Conservation (phyloP, 2,888 invertebrate species). For the Cantharis nigra region DNA sequence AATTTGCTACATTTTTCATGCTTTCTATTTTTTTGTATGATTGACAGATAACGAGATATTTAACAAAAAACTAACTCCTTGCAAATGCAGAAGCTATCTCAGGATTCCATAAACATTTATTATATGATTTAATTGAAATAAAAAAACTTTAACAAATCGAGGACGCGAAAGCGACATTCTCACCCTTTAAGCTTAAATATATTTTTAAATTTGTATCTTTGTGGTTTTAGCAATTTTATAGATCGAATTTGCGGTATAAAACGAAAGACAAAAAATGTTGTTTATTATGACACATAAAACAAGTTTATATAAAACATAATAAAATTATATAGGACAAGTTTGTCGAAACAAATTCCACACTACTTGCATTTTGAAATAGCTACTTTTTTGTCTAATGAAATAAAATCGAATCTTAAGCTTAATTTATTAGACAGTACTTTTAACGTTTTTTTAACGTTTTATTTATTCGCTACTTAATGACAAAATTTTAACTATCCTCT, state of each 20-base stretch:
- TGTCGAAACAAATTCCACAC: not conserved
- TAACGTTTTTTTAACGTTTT: not conserved
- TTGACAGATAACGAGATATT: not conserved
- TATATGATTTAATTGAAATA: not conserved
- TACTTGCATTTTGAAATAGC: not conserved
- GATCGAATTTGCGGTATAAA: not conserved
- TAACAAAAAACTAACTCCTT: not conserved
- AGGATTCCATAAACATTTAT: not conserved
- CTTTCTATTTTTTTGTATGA: not conserved
- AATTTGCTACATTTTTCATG: not conserved
- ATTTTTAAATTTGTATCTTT: not conserved
- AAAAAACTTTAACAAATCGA: not conserved
- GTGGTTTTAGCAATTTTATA: not conserved
- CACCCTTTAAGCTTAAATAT: not conserved
- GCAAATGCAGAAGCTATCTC: not conserved
- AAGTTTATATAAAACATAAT: not conserved
- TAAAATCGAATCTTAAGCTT: not conserved
- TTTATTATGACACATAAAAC: not conserved
- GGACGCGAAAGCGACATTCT: not conserved
- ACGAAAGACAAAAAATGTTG: not conserved
- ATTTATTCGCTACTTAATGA: not conserved
- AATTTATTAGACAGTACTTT: not conserved
- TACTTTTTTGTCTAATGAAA: not conserved
- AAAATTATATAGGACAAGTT: not conserved
- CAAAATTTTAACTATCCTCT: not conserved